Evolutionary conservation across 2,888 invertebrate genomes (phyloP).

Genomic region (Drosophila anceps): DNA sequence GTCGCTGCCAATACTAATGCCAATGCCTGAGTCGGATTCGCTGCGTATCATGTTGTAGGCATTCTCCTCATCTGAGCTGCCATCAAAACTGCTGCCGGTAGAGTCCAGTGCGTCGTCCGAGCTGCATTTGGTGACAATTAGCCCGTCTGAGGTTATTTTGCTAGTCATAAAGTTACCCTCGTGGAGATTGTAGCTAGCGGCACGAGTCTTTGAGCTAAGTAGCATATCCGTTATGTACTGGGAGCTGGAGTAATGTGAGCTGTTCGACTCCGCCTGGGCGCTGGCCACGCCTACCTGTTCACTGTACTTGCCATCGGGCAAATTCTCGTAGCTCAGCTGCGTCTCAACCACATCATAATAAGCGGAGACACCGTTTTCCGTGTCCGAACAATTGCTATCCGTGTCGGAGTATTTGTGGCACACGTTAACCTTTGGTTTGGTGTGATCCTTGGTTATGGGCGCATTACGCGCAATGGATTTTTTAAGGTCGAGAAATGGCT

Average conservation of each 20-base stretch:
- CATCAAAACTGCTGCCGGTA: constrained; percentile 85
- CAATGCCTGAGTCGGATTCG: constrained; percentile 85
- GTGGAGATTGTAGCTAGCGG: constrained; percentile 84
- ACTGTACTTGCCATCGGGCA: constrained; percentile 83
- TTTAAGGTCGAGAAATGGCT: constrained; percentile 85
- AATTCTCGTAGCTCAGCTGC: constrained; percentile 84
- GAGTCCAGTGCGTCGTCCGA: constrained; percentile 85
- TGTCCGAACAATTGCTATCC: constrained; percentile 88
- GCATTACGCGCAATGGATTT: constrained; percentile 87
- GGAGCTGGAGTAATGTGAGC: constrained; percentile 79
- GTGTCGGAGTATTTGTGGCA: constrained; percentile 87
- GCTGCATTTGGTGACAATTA: constrained; percentile 85
- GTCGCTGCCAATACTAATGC: constrained; percentile 84
- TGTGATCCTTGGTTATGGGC: constrained; percentile 89
- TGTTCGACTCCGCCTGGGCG: constrained; percentile 52
- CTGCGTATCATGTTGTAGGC: constrained; percentile 85
- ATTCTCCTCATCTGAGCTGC: constrained; percentile 85
- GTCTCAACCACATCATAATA: constrained; percentile 85
- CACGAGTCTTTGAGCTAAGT: constrained; percentile 84
- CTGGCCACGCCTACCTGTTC: constrained; percentile 72
- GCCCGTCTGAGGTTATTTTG: constrained; percentile 85
- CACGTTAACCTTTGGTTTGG: constrained; percentile 89
- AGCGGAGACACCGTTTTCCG: constrained; percentile 86
- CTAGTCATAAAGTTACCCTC: constrained; percentile 85
- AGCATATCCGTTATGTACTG: constrained; percentile 85